Percentiles rank a stretch among this genome's conserved stretches.
These are phyloP conservation scores for Mustela nigripes DNA, from an alignment of 2,113 vertebrate species.

Conservation along the genomic window DNA sequence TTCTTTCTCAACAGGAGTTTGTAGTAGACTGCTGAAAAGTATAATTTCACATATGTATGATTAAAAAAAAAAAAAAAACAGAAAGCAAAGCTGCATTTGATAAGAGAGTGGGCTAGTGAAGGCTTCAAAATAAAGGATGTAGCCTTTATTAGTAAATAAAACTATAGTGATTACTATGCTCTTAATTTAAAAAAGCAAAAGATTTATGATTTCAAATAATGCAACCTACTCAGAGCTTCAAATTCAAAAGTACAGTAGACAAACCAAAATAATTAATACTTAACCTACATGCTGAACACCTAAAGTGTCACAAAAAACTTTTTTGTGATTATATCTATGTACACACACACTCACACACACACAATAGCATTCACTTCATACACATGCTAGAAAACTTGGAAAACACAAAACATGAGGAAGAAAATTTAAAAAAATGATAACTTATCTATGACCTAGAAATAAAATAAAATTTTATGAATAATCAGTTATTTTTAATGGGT, in stretches of 20 bases:
- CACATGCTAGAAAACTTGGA: neutral
- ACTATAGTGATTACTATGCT: neutral
- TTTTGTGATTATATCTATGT: neutral
- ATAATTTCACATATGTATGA: constrained; percentile 34
- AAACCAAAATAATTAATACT: neutral
- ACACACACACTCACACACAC: neutral
- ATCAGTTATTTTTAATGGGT: neutral
- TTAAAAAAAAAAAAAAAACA: neutral
- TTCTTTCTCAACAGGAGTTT: constrained; percentile 62
- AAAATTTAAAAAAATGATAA: neutral
- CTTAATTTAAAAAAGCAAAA: constrained; percentile 2
- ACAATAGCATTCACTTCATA: neutral
- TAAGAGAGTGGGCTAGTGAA: constrained; percentile 11
- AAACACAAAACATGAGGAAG: neutral
- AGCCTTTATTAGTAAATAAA: constrained; percentile 37
- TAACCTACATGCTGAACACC: neutral
- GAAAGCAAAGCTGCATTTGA: constrained; percentile 39
- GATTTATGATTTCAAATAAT: constrained; percentile 25
- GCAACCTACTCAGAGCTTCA: neutral
- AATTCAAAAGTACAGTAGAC: neutral
- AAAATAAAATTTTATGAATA: constrained; percentile 2
- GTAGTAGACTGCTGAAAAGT: constrained; percentile 46
- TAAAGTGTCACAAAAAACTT: neutral
- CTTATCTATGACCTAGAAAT: neutral
- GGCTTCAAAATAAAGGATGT: constrained; percentile 18